Conservation (phyloP, 2,113 vertebrate genomes). For the Axis porcinus region DNA sequence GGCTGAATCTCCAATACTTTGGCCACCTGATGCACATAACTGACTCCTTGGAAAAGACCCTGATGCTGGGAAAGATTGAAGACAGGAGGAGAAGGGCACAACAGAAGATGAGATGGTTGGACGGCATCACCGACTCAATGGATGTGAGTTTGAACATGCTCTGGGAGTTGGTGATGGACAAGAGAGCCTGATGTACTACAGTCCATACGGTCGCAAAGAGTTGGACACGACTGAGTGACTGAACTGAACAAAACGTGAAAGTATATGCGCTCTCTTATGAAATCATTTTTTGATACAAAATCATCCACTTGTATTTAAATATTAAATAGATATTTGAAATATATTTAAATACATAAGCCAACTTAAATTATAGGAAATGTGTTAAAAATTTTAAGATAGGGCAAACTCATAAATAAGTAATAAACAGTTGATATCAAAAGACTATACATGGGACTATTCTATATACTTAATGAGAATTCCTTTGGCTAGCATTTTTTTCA, state of each 20-base stretch:
- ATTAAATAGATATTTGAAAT: not conserved
- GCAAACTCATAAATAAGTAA: not conserved
- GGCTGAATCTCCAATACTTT: not conserved
- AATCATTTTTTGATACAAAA: not conserved
- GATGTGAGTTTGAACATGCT: not conserved
- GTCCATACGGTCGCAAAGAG: not conserved
- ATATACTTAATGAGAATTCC: not conserved
- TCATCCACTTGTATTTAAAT: not conserved
- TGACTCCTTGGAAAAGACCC: not conserved
- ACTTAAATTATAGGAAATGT: not conserved
- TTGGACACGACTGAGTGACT: accelerated
- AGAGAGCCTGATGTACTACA: not conserved
- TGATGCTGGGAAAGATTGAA: not conserved
- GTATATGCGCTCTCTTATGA: not conserved
- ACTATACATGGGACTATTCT: not conserved
- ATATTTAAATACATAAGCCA: not conserved
- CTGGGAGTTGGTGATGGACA: not conserved
- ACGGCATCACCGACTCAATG: not conserved
- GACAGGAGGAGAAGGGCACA: not conserved
- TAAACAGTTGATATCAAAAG: not conserved
- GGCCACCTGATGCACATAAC: not conserved
- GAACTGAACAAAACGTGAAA: not conserved
- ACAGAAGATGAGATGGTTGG: not conserved
- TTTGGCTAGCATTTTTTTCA: not conserved
- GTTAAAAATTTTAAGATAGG: not conserved